Percentiles rank a stretch among this genome's conserved stretches.
Conservation (phyloP, 2,113 vertebrate genomes). For the Poecilia latipinna region DNA sequence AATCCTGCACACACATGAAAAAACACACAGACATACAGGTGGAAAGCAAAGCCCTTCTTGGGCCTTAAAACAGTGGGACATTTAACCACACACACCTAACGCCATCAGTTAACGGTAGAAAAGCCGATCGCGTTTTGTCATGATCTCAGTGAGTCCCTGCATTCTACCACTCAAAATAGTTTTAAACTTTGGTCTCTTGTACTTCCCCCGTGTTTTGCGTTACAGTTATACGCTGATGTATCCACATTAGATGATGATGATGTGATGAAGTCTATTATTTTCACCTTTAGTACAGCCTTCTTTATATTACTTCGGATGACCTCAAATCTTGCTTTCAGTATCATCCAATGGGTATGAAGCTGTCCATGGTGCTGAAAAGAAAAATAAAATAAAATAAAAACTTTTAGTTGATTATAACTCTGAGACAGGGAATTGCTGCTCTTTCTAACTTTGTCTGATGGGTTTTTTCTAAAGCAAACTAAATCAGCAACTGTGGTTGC, state of each 20-base stretch:
- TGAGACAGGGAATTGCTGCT: not conserved
- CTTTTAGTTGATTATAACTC: no score
- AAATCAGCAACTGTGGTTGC: no score
- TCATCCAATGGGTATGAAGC: not conserved
- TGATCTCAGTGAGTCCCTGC: slow-evolving; percentile 37
- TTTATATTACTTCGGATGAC: not conserved
- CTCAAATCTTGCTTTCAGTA: not conserved
- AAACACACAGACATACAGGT: slow-evolving; percentile 63
- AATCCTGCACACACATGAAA: not conserved
- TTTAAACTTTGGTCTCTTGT: not conserved
- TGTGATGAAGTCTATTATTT: not conserved
- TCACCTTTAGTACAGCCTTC: not conserved
- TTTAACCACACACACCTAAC: slow-evolving; percentile 65
- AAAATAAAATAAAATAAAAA: not conserved
- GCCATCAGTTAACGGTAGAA: slow-evolving; percentile 61
- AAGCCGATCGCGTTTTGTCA: slow-evolving; percentile 69
- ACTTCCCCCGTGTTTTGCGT: not conserved
- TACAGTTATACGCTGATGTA: not conserved
- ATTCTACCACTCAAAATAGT: slow-evolving; percentile 48
- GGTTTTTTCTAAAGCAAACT: no score
- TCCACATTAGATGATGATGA: not conserved
- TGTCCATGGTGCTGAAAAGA: not conserved
- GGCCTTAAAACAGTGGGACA: slow-evolving; percentile 30
- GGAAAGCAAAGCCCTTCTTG: slow-evolving; percentile 56
- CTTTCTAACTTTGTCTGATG: not conserved